phyloP scores from a whole-genome alignment of 2,888 invertebrate genomes.

The Argyresthia goedartella region DNA sequence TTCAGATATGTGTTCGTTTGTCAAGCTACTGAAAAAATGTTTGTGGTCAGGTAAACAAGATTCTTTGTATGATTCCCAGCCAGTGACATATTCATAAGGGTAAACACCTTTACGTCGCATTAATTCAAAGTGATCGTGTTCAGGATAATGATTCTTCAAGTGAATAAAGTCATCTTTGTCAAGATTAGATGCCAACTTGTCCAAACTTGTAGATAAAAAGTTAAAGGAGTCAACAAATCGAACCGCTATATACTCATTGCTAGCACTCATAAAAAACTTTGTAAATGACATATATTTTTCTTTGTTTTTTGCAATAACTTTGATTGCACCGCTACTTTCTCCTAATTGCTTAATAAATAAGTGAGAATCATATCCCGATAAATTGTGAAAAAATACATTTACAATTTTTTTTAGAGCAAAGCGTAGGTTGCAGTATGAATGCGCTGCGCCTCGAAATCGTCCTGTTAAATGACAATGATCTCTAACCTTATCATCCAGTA shows the following conservation, averaged over 20 bases:
- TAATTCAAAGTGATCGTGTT: neutral
- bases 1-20: conserved; percentile 8
- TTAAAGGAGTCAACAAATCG: conserved; percentile 5
- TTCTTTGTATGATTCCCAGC: conserved; percentile 10
- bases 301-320: conserved; percentile 12
- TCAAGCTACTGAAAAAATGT: conserved; percentile 11
- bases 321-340: conserved; percentile 10
- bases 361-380: conserved; percentile 16
- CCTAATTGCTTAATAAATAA: conserved; percentile 5
- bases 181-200: neutral
- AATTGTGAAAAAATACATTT: conserved; percentile 17
- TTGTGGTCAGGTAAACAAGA: conserved; percentile 9
- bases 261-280: conserved; percentile 3
- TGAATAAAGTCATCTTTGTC: conserved; percentile 7
- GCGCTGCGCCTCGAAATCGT: conserved; percentile 12
- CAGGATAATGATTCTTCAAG: conserved; percentile 2
- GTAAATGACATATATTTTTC: conserved; percentile 8
- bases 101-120: conserved; percentile 11
- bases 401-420: conserved; percentile 13
- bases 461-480: conserved; percentile 12
- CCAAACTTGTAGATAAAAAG: neutral
- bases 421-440: conserved; percentile 13
- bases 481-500: conserved; percentile 9
- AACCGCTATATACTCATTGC: conserved; percentile 1
- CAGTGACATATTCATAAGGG: conserved; percentile 14